phyloP scores from a whole-genome alignment of 1,140 invertebrate species.

The Brachionus manjavacas region DNA sequence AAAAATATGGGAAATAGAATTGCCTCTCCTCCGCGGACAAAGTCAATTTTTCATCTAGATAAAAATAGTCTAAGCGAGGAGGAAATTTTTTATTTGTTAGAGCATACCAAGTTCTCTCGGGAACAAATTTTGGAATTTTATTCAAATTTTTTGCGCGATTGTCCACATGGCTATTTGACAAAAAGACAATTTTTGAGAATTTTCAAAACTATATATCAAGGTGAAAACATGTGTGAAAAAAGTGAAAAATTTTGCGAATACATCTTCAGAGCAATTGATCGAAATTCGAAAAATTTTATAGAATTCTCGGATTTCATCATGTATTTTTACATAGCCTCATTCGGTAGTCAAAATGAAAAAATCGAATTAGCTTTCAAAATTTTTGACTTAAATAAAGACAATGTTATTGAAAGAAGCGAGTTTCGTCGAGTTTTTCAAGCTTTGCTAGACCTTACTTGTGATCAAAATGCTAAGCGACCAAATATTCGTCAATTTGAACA shows the following conservation, averaged over 20 bases:
- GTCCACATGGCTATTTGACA: neutral
- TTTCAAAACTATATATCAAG: neutral
- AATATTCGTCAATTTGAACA: neutral
- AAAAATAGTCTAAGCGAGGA: neutral
- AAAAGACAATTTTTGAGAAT: conserved; percentile 5
- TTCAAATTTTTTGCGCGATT: neutral
- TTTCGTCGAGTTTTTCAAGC: neutral
- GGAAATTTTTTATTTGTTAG: neutral
- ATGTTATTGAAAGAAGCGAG: neutral
- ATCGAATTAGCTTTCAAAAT: conserved; percentile 27
- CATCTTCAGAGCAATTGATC: neutral
- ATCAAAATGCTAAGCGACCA: neutral
- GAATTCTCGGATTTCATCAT: conserved; percentile 29
- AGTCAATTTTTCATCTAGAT: neutral
- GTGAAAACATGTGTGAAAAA: neutral
- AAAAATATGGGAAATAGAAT: conserved; percentile 11
- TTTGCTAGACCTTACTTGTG: neutral
- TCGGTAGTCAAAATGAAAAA: neutral
- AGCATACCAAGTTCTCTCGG: neutral
- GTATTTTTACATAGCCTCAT: conserved; percentile 12
- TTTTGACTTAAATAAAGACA: conserved; percentile 1
- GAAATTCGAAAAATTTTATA: neutral
- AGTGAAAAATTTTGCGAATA: conserved; percentile 29
- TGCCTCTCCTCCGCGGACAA: neutral
- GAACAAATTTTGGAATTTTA: conserved; percentile 25